A percentile compares a stretch with the other conserved stretches of the same genome.
Conservation (phyloP, 2,888 invertebrate species). For the Lithodes maja region DNA sequence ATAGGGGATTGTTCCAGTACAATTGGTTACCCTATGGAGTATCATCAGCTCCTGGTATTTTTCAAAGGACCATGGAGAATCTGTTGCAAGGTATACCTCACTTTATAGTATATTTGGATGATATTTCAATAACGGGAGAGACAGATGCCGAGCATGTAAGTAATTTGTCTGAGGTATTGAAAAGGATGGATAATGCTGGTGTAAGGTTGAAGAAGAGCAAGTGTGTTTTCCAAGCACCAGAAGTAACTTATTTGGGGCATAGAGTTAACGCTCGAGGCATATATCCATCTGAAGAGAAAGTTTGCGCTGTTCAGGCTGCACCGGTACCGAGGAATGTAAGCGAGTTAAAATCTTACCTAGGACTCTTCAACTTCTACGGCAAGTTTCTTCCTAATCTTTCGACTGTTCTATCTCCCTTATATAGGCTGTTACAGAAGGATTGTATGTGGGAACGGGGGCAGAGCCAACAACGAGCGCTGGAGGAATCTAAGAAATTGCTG, state of each 20-base stretch:
- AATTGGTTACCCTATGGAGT: background rate
- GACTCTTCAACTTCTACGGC: constrained; percentile 11
- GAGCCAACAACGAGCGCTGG: background rate
- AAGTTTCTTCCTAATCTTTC: constrained; percentile 8
- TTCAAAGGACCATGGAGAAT: constrained; percentile 15
- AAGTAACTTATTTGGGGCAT: background rate
- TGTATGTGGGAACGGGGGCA: background rate
- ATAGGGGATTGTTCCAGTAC: background rate
- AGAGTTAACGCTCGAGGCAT: background rate
- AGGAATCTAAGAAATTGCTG: background rate
- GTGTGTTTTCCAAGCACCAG: constrained; percentile 3
- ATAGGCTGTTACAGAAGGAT: background rate
- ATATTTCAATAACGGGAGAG: background rate
- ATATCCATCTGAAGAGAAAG: background rate
- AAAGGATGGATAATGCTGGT: background rate
- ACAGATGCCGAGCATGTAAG: background rate
- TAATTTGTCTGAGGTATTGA: background rate
- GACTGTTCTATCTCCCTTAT: constrained; percentile 3
- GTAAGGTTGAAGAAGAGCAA: background rate
- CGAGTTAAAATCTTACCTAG: constrained; percentile 6
- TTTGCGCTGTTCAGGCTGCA: background rate
- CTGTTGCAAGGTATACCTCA: background rate
- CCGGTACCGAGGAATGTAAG: background rate
- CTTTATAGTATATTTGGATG: background rate
- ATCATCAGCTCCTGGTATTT: background rate